Conservation (phyloP, 2,113 vertebrate species). For the Notechis scutatus region DNA sequence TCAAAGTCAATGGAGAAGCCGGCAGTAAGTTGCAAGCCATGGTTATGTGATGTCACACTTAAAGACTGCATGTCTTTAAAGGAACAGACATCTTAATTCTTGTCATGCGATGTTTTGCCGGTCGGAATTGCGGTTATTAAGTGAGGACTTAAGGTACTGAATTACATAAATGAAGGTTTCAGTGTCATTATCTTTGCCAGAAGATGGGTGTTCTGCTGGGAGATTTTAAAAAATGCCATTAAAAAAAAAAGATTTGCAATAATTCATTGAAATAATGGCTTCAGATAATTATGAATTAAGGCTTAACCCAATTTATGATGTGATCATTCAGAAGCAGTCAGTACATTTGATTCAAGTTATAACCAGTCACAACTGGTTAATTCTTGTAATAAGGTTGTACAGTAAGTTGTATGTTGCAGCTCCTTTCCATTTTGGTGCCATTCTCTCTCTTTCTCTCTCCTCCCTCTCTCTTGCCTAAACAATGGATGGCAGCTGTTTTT, state of each 20-base stretch:
- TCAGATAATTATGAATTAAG: not conserved
- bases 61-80: not conserved
- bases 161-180: not conserved
- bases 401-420: not conserved
- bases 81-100: not conserved
- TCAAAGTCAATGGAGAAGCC: not conserved
- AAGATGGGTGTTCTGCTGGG: not conserved
- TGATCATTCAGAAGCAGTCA: not conserved
- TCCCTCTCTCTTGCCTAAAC: not conserved
- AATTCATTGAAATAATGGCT: not conserved
- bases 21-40: not conserved
- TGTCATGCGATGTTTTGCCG: not conserved
- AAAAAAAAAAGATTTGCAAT: not conserved
- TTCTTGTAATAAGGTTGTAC: not conserved
- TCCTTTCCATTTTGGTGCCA: not conserved
- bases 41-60: not conserved
- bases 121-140: not conserved
- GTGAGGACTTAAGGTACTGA: not conserved
- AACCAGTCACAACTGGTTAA: not conserved
- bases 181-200: not conserved
- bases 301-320: not conserved
- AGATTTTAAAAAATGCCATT: not conserved
- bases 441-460: not conserved
- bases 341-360: not conserved
- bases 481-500: not conserved